These are phyloP conservation scores for Steinernema scapterisci DNA, from an alignment of 2,888 invertebrate genomes.

Conservation along the genomic window DNA sequence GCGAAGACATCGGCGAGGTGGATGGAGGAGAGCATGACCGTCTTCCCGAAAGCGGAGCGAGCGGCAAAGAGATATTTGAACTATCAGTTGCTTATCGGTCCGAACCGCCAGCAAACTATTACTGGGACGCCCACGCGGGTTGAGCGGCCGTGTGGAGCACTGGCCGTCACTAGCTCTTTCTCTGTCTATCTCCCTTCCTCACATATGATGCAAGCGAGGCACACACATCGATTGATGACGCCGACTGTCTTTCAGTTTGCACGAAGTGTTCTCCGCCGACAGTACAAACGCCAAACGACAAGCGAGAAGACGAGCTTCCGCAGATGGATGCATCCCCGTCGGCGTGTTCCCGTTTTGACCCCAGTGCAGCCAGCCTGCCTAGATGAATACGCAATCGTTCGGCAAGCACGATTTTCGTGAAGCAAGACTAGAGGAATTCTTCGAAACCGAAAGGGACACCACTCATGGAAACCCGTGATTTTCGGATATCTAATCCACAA, in stretches of 20 bases:
- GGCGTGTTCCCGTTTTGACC: too few species aligned
- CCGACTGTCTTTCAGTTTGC: conserved; percentile 22
- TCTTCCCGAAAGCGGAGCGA: neutral
- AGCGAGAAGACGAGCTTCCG: too few species aligned
- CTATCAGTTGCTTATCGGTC: conserved; percentile 13
- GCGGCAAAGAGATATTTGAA: neutral
- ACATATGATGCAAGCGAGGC: conserved; percentile 22
- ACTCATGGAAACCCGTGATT: too few species aligned
- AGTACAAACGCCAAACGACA: neutral
- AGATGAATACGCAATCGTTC: too few species aligned
- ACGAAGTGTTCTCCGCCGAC: conserved; percentile 8
- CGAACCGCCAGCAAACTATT: neutral
- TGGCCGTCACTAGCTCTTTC: conserved; percentile 29
- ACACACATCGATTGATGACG: conserved; percentile 28
- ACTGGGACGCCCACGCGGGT: conserved; percentile 27
- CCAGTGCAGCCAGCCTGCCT: too few species aligned
- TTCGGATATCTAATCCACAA: too few species aligned
- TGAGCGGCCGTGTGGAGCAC: conserved; percentile 1
- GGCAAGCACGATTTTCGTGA: too few species aligned
- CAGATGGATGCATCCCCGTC: too few species aligned
- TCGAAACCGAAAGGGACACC: too few species aligned
- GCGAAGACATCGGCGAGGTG: too few species aligned
- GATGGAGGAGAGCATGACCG: too few species aligned
- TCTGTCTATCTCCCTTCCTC: conserved; percentile 18
- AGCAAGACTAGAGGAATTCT: too few species aligned